Percentiles rank a stretch among this genome's conserved stretches.
phyloP scores from a whole-genome alignment of 2,113 vertebrate genomes.

The Aleadryas rufinucha region DNA sequence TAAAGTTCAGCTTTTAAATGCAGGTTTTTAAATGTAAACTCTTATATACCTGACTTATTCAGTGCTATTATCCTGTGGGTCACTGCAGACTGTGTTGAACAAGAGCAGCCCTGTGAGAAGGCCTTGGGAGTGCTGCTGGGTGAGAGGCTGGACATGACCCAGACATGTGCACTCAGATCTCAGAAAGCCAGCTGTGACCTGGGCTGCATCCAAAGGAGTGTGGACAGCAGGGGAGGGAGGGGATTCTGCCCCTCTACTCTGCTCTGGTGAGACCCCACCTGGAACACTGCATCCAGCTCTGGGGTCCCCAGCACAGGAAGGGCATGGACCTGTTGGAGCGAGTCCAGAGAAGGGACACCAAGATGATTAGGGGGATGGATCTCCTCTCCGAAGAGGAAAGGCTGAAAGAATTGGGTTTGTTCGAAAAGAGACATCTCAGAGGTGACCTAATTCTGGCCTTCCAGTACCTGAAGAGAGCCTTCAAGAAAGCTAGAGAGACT shows the following conservation, averaged over 20 bases:
- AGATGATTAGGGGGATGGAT: neutral
- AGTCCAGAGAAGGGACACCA: neutral
- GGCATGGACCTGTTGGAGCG: neutral
- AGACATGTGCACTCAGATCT: fast-evolving
- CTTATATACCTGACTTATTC: neutral
- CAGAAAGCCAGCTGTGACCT: neutral
- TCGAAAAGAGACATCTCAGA: neutral
- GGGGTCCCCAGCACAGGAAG: neutral
- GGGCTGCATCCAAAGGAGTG: neutral
- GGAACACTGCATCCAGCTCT: neutral
- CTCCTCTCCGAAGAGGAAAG: no score
- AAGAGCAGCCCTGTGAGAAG: neutral
- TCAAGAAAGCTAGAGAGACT: neutral
- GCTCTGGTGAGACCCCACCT: neutral
- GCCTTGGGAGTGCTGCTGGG: neutral
- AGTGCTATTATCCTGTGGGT: neutral
- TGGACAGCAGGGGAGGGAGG: neutral
- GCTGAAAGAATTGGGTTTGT: neutral
- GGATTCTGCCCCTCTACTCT: neutral
- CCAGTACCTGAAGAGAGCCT: neutral
- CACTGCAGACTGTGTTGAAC: neutral
- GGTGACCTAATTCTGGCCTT: neutral
- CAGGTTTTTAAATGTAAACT: neutral
- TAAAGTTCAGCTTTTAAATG: neutral
- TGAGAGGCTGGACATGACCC: neutral